Evolutionary conservation across 2,888 invertebrate genomes (phyloP).

Genomic region (Leptinotarsa rubiginosa): DNA sequence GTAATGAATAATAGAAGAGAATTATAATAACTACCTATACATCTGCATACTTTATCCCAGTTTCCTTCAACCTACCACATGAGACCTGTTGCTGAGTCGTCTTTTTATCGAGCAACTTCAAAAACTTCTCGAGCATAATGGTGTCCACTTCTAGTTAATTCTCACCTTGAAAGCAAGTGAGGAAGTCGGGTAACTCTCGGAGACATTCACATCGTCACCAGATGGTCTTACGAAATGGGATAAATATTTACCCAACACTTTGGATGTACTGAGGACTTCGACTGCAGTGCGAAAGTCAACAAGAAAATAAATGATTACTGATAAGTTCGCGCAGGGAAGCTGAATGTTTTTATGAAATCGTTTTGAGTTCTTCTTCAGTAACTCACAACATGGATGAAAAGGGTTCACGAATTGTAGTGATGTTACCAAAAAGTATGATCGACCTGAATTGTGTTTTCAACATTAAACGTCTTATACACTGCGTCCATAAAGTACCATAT

Average conservation of each 20-base stretch:
- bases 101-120: not conserved
- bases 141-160: not conserved
- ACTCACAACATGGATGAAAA: too few species aligned
- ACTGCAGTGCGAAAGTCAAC: slow-evolving; percentile 21
- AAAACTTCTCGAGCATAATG: not conserved
- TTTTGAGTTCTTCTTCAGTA: too few species aligned
- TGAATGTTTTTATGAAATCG: not conserved
- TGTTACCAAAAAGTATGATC: too few species aligned
- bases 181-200: not conserved
- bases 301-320: slow-evolving; percentile 1
- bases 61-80: not conserved
- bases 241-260: slow-evolving; percentile 23
- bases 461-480: too few species aligned
- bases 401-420: too few species aligned
- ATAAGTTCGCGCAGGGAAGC: not conserved
- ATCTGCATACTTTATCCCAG: not conserved
- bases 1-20: too few species aligned
- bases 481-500: too few species aligned
- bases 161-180: not conserved
- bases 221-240: slow-evolving; percentile 13
- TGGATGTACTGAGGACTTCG: not conserved
- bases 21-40: not conserved
- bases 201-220: slow-evolving; percentile 10
- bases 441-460: too few species aligned
- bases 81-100: not conserved